phyloP scores from a whole-genome alignment of 2,797 vertebrate genomes.

The Pagetopsis macropterus region DNA sequence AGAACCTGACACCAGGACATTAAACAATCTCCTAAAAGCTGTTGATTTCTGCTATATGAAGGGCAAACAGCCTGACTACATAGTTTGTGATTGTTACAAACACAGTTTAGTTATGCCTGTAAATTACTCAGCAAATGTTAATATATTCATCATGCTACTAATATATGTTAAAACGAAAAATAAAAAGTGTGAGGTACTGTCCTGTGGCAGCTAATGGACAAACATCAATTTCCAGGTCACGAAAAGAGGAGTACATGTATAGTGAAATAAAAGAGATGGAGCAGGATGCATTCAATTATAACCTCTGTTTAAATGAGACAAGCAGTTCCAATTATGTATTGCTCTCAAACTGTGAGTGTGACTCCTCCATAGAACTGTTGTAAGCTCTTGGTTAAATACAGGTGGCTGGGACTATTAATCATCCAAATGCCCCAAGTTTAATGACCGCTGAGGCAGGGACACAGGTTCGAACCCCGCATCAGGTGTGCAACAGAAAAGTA shows the following conservation, averaged over 20 bases:
- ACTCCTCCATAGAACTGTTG: conserved; percentile 7
- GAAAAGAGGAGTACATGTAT: not conserved
- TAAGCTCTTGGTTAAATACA: conserved; percentile 31
- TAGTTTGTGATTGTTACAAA: not conserved
- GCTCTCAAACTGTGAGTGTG: conserved; percentile 5
- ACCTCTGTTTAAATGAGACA: conserved; percentile 11
- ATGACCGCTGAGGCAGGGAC: no score
- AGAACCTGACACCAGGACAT: not conserved
- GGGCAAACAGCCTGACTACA: not conserved
- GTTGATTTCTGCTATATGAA: not conserved
- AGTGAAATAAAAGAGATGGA: not conserved
- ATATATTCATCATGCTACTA: conserved; percentile 29
- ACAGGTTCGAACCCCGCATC: no score
- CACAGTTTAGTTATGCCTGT: not conserved
- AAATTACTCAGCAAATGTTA: not conserved
- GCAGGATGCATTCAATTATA: not conserved
- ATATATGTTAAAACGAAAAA: conserved; percentile 26
- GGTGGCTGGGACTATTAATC: conserved; percentile 40
- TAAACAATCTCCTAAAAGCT: not conserved
- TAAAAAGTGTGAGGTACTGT: not conserved
- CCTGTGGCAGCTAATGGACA: not conserved
- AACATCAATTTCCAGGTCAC: not conserved
- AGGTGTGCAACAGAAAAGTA: no score
- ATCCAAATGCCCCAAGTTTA: conserved; percentile 15
- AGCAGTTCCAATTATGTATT: conserved; percentile 4